phyloP scores from a whole-genome alignment of 2,797 vertebrate species.

The Sebastes hubbsi region DNA sequence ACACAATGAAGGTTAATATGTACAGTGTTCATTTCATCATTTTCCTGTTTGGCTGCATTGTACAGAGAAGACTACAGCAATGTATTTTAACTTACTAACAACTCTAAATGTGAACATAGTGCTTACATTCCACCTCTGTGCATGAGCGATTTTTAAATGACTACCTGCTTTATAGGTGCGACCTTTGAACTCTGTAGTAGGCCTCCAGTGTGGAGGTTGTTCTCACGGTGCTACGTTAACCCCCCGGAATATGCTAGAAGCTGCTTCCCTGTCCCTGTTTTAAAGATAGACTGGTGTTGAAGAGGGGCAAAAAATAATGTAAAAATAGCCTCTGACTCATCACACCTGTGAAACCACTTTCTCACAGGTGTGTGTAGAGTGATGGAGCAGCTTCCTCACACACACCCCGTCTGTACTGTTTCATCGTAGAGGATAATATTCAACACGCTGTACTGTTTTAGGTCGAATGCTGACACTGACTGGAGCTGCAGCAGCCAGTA shows the following conservation, averaged over 20 bases:
- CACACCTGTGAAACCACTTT: conserved; percentile 39
- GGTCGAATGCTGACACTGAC: conserved; percentile 7
- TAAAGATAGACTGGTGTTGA: conserved; percentile 14
- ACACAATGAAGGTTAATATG: conserved; percentile 63
- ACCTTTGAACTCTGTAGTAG: conserved; percentile 26
- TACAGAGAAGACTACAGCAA: conserved; percentile 24
- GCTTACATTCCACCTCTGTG: conserved; percentile 58
- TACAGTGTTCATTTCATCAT: conserved; percentile 49
- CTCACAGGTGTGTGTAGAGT: background rate
- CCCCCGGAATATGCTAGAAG: conserved; percentile 56
- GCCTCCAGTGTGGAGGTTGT: conserved; percentile 28
- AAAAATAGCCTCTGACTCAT: conserved; percentile 54
- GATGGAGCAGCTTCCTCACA: conserved; percentile 10
- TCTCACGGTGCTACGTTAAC: conserved; percentile 76
- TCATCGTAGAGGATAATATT: background rate
- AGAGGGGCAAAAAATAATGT: conserved; percentile 2
- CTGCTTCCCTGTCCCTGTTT: conserved; percentile 49
- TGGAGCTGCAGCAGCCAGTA: conserved; percentile 32
- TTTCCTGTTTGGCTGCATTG: conserved; percentile 27
- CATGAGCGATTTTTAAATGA: conserved; percentile 47
- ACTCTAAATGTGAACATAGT: conserved; percentile 67
- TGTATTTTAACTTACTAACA: conserved; percentile 47
- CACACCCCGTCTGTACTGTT: background rate
- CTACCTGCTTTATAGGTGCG: conserved; percentile 37
- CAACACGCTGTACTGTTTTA: conserved; percentile 11